A percentile compares a stretch with the other conserved stretches of the same genome.
phyloP scores from a whole-genome alignment of 1,140 invertebrate species.

The Lepidotrigona ventralis region DNA sequence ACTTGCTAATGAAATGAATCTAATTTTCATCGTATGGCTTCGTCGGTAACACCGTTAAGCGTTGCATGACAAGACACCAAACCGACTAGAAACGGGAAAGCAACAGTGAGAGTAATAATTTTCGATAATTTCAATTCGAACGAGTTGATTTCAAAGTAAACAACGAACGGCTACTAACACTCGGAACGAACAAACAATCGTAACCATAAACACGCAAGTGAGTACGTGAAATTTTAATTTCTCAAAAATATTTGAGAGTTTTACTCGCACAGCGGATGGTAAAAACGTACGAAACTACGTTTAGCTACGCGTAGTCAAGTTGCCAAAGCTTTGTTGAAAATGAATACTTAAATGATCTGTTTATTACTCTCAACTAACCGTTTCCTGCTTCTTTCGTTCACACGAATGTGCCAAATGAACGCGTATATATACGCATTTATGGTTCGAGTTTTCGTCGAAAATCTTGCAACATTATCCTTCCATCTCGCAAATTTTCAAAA shows the following conservation, averaged over 20 bases:
- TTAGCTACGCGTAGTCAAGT: constrained; percentile 23
- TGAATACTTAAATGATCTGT: constrained; percentile 58
- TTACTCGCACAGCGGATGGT: background rate
- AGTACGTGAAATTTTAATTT: background rate
- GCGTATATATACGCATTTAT: background rate
- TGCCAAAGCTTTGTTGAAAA: constrained; percentile 25
- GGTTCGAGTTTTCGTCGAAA: background rate
- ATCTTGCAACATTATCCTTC: background rate
- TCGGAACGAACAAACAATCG: background rate
- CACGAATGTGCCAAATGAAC: constrained; percentile 1
- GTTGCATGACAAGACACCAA: background rate
- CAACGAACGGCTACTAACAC: background rate
- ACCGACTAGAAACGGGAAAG: background rate
- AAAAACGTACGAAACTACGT: background rate
- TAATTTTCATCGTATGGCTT: constrained; percentile 25
- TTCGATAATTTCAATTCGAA: background rate
- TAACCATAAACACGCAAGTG: background rate
- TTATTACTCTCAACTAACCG: constrained; percentile 74
- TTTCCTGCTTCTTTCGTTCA: constrained; percentile 69
- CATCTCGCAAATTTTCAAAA: background rate
- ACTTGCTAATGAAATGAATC: constrained; percentile 2
- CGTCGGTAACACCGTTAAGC: constrained; percentile 16
- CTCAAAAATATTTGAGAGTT: background rate
- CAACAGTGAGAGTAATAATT: background rate
- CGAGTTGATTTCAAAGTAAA: no score